These are phyloP conservation scores for Helarctos malayanus DNA, from an alignment of 2,797 vertebrate species.

Conservation along the genomic window DNA sequence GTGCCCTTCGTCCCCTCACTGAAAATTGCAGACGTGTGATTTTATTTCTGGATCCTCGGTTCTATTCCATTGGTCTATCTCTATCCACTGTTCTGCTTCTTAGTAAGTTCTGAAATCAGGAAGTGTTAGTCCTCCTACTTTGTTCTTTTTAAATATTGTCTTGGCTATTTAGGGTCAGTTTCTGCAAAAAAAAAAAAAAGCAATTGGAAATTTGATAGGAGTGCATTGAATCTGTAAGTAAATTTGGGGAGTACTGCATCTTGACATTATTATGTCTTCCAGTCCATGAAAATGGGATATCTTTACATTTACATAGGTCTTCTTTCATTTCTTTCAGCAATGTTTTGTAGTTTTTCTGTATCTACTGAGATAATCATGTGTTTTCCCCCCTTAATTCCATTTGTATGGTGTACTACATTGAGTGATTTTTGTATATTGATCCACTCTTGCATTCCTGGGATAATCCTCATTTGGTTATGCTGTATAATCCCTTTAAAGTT, in stretches of 20 bases:
- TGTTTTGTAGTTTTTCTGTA: not conserved
- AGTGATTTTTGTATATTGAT: not conserved
- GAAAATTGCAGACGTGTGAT: not conserved
- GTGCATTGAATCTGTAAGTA: not conserved
- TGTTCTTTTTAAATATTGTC: not conserved
- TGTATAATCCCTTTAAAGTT: not conserved
- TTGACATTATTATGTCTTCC: not conserved
- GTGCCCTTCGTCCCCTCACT: not conserved
- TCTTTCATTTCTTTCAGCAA: not conserved
- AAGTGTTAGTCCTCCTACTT: not conserved
- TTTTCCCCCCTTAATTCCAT: not conserved
- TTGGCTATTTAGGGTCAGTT: not conserved
- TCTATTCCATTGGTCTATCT: not conserved
- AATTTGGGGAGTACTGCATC: not conserved
- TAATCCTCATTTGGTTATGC: not conserved
- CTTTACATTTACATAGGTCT: not conserved
- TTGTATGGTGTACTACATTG: not conserved
- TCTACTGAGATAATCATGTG: not conserved
- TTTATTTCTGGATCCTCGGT: not conserved
- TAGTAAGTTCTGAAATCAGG: too few species aligned
- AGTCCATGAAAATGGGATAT: not conserved
- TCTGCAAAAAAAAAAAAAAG: not conserved
- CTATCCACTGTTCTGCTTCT: not conserved
- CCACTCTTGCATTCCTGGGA: not conserved
- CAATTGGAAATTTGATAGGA: not conserved